phyloP scores from a whole-genome alignment of 2,888 invertebrate genomes.

The Oscheius onirici region DNA sequence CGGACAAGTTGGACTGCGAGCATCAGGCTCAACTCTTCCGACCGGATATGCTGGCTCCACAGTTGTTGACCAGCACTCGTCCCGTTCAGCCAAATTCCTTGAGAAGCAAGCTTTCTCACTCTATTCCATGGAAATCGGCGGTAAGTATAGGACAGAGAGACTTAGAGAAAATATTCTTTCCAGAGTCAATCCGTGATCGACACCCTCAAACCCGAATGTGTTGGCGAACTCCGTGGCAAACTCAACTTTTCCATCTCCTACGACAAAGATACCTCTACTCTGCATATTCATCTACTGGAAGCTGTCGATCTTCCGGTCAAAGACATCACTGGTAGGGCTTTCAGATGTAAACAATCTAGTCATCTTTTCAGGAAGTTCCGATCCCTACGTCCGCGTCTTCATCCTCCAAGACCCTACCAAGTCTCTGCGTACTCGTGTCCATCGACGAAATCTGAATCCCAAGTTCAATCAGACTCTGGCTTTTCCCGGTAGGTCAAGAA shows the following conservation, averaged over 20 bases:
- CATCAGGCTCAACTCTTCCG: slow-evolving; percentile 54
- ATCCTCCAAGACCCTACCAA: slow-evolving; percentile 58
- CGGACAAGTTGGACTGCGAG: slow-evolving; percentile 54
- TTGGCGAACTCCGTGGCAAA: slow-evolving; percentile 64
- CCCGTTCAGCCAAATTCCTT: slow-evolving; percentile 56
- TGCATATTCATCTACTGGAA: slow-evolving; percentile 64
- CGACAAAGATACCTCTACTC: slow-evolving; percentile 59
- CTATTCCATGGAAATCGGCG: slow-evolving; percentile 58
- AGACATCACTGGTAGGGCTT: slow-evolving; percentile 61
- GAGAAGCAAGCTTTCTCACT: slow-evolving; percentile 46
- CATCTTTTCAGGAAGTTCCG: slow-evolving; percentile 58
- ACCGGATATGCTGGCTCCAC: slow-evolving; percentile 54
- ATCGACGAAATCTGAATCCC: slow-evolving; percentile 63
- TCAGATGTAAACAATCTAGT: slow-evolving; percentile 8
- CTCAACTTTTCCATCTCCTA: slow-evolving; percentile 66
- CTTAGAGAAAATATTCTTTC: background rate
- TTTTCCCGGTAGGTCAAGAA: slow-evolving; percentile 57
- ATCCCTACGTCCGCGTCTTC: slow-evolving; percentile 68
- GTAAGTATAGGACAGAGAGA: slow-evolving; percentile 31
- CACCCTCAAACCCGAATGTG: slow-evolving; percentile 62
- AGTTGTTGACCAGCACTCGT: slow-evolving; percentile 46
- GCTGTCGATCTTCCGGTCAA: slow-evolving; percentile 68
- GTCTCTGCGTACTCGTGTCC: slow-evolving; percentile 60
- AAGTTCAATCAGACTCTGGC: slow-evolving; percentile 66
- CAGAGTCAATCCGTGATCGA: slow-evolving; percentile 59